A percentile compares a stretch with the other conserved stretches of the same genome.
Conservation (phyloP, 2,113 vertebrate genomes). For the Nestor notabilis region DNA sequence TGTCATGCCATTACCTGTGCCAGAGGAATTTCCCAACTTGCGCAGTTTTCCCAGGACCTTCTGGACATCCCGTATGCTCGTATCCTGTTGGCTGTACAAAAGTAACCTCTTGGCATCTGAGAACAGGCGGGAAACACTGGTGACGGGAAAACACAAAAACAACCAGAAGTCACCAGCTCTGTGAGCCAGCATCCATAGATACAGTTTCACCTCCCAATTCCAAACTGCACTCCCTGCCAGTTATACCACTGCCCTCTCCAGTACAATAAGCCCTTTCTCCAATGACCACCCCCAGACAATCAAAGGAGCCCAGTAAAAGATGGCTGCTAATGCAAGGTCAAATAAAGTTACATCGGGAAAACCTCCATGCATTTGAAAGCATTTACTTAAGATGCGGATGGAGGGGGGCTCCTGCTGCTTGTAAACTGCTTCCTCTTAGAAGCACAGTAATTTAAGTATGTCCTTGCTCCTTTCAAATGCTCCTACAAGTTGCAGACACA, state of each 20-base stretch:
- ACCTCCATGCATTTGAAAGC: neutral
- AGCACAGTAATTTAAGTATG: neutral
- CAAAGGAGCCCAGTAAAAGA: neutral
- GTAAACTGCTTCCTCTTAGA: neutral
- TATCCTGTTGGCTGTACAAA: conserved; percentile 90
- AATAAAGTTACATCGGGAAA: neutral
- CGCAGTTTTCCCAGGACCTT: conserved; percentile 70
- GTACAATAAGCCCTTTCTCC: neutral
- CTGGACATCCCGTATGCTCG: conserved; percentile 81
- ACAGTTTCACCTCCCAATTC: neutral
- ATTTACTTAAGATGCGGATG: neutral
- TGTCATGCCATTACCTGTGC: conserved; percentile 72
- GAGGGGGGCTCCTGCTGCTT: neutral
- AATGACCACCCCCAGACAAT: neutral
- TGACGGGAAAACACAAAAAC: neutral
- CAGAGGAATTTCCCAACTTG: conserved; percentile 66
- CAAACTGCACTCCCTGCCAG: neutral
- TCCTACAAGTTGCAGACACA: neutral
- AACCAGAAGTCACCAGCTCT: neutral
- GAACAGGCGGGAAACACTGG: conserved; percentile 92
- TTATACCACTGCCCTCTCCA: neutral
- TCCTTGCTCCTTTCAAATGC: neutral
- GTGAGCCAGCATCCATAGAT: neutral
- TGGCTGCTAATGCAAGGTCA: neutral
- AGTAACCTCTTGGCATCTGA: conserved; percentile 91